A percentile compares a stretch with the other conserved stretches of the same genome.
phyloP scores from a whole-genome alignment of 2,113 vertebrate species.

The Takifugu flavidus region DNA sequence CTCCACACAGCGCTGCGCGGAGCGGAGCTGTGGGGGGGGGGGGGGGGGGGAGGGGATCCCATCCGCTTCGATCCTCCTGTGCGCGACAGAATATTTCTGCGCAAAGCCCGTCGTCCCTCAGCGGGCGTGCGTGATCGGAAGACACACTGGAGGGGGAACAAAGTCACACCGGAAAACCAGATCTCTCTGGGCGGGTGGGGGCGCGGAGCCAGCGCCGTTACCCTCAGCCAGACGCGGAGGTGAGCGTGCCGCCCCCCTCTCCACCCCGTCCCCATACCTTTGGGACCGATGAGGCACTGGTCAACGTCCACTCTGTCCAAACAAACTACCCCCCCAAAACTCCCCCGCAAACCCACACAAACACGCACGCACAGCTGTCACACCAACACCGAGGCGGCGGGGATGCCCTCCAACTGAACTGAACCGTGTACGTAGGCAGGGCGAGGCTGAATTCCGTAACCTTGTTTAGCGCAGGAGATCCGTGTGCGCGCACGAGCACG shows the following conservation, averaged over 20 bases:
- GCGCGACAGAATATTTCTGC: constrained; percentile 34
- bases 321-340: constrained; percentile 33
- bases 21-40: neutral
- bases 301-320: constrained; percentile 60
- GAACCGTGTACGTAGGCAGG: constrained; percentile 65
- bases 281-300: constrained; percentile 49
- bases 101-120: constrained; percentile 10
- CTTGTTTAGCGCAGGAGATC: constrained; percentile 71
- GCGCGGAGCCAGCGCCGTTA: constrained; percentile 51
- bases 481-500: constrained; percentile 59
- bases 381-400: constrained; percentile 48
- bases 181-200: constrained; percentile 7
- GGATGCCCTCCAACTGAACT: constrained; percentile 69
- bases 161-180: constrained; percentile 52
- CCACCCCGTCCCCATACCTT: constrained; percentile 26
- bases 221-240: constrained; percentile 56
- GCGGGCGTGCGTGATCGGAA: constrained; percentile 13
- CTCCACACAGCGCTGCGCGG: constrained; percentile 15
- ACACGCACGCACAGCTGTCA: constrained; percentile 17
- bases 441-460: constrained; percentile 75
- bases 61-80: constrained; percentile 24
- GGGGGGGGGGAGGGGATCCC: neutral
- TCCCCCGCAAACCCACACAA: neutral
- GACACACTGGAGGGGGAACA: constrained; percentile 20
- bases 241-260: constrained; percentile 36